Conservation (phyloP, 2,797 vertebrate genomes). For the Eulemur albifrons region DNA sequence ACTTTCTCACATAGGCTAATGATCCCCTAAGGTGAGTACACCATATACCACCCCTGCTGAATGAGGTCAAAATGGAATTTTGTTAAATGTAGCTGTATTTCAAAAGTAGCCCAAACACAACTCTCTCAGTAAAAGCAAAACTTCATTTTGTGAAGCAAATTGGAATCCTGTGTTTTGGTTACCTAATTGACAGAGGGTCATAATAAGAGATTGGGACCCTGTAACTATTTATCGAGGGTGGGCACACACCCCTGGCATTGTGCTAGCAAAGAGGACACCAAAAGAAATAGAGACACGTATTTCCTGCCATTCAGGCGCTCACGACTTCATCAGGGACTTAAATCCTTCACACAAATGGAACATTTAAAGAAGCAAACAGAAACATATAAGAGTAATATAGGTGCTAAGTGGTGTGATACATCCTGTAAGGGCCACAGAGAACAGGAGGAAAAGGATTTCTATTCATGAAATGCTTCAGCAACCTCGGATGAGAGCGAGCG, state of each 20-base stretch:
- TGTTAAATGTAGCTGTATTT: background rate
- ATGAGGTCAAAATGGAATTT: conserved; percentile 45
- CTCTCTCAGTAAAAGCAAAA: conserved; percentile 17
- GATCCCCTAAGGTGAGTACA: background rate
- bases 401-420: background rate
- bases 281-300: background rate
- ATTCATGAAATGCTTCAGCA: conserved; percentile 17
- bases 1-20: background rate
- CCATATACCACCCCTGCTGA: background rate
- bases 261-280: background rate
- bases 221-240: background rate
- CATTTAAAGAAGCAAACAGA: conserved; percentile 44
- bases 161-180: background rate
- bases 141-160: conserved; percentile 43
- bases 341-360: conserved; percentile 24
- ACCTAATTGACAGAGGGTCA: conserved; percentile 3
- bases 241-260: background rate
- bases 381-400: background rate
- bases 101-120: conserved; percentile 40
- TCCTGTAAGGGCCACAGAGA: background rate
- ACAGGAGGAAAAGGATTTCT: conserved; percentile 19
- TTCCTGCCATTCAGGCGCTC: background rate
- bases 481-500: background rate
- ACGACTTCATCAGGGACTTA: background rate
- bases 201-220: background rate